Conservation (phyloP, 2,888 invertebrate genomes). For the Netelia melanura region DNA sequence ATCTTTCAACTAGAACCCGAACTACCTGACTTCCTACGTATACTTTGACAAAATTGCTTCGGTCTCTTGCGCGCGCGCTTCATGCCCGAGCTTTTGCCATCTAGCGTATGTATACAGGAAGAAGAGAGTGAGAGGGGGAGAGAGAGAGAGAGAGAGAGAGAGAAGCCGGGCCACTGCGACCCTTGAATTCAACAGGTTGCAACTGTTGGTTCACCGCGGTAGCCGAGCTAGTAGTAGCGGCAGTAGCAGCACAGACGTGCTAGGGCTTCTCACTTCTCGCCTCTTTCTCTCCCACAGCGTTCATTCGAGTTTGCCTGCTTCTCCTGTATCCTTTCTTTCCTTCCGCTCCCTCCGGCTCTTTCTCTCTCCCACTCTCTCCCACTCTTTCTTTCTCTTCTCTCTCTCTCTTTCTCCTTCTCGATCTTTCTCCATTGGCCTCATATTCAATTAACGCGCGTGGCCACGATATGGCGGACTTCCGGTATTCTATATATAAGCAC, state of each 20-base stretch:
- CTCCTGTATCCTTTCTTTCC: constrained; percentile 61
- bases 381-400: constrained; percentile 42
- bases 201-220: constrained; percentile 45
- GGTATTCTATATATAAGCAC: constrained; percentile 3
- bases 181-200: constrained; percentile 68
- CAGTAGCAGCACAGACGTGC: constrained; percentile 45
- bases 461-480: constrained; percentile 33
- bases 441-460: constrained; percentile 65
- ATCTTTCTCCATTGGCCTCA: constrained; percentile 56
- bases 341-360: constrained; percentile 24
- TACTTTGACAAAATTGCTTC: constrained; percentile 27
- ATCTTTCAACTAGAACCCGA: neutral
- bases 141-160: neutral
- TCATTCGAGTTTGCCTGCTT: constrained; percentile 44
- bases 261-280: constrained; percentile 28
- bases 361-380: constrained; percentile 53
- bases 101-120: constrained; percentile 33
- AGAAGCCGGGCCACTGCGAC: constrained; percentile 24
- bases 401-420: constrained; percentile 37
- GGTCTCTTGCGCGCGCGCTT: constrained; percentile 1
- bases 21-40: constrained; percentile 11
- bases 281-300: constrained; percentile 13
- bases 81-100: constrained; percentile 29
- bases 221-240: constrained; percentile 21
- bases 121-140: neutral